Conservation (phyloP, 1,140 invertebrate genomes). For the Eubasilissa regina region DNA sequence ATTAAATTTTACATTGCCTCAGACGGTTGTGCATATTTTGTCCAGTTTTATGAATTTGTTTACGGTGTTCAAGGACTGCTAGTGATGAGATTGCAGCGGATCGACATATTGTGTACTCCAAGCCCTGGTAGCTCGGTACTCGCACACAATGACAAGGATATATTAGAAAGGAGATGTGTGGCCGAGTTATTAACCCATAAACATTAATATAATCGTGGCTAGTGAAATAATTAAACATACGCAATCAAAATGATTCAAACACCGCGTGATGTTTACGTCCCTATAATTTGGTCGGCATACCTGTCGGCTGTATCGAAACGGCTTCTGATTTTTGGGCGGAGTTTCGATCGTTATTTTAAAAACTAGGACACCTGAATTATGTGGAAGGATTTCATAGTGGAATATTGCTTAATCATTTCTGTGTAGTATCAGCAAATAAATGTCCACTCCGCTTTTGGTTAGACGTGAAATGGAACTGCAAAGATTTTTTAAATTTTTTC, state of each 20-base stretch:
- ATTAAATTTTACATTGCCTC: no score
- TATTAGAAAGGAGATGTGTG: constrained; percentile 29
- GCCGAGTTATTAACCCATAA: constrained; percentile 31
- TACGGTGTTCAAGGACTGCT: neutral
- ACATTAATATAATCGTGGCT: neutral
- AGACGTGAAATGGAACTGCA: no score
- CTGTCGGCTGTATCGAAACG: neutral
- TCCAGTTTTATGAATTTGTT: no score
- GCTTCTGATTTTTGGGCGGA: neutral
- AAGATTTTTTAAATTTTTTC: no score
- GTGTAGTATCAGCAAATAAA: neutral
- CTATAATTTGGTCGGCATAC: neutral
- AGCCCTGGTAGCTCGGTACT: neutral
- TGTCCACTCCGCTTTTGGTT: neutral
- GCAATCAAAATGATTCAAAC: constrained; percentile 8
- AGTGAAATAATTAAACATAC: constrained; percentile 21
- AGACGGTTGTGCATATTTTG: no score
- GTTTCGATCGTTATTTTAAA: neutral
- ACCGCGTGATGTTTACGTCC: neutral
- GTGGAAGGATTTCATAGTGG: neutral
- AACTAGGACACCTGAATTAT: neutral
- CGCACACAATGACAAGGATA: constrained; percentile 21
- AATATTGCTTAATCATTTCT: neutral
- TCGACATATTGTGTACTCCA: neutral
- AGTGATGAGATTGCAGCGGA: neutral